Evolutionary conservation across 2,888 invertebrate species (phyloP).

Genomic region (Coronaproctus castanopsis): DNA sequence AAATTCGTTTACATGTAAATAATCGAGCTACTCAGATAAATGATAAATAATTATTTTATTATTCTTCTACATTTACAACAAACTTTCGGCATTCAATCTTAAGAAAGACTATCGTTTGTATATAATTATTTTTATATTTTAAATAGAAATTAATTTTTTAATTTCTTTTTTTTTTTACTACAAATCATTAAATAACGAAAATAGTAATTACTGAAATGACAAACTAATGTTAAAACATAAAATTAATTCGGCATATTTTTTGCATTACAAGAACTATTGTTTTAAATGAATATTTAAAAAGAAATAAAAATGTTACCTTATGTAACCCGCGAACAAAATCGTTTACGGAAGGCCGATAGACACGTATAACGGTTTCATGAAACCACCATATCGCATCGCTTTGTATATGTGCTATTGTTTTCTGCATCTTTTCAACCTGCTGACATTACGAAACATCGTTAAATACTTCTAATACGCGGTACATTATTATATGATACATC

Average conservation of each 20-base stretch:
- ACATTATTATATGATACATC: not conserved
- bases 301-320: too few relatives aligned
- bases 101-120: too few relatives aligned
- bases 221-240: too few relatives aligned
- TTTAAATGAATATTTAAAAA: too few relatives aligned
- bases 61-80: not conserved
- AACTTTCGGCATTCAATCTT: slow-evolving; percentile 4
- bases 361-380: slow-evolving; percentile 52
- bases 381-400: slow-evolving; percentile 74
- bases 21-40: not conserved
- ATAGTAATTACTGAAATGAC: too few relatives aligned
- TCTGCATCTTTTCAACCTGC: slow-evolving; percentile 27
- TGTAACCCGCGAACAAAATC: slow-evolving; percentile 59
- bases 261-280: too few relatives aligned
- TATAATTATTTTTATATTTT: too few relatives aligned
- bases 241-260: too few relatives aligned
- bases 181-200: too few relatives aligned
- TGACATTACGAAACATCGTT: not conserved
- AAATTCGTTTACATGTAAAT: slow-evolving; percentile 1
- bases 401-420: slow-evolving; percentile 42
- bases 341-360: slow-evolving; percentile 46
- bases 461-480: not conserved
- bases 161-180: too few relatives aligned
- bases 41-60: not conserved
- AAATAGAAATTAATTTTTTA: too few relatives aligned